These are phyloP conservation scores for Lagopus muta DNA, from an alignment of 2,113 vertebrate species.

Conservation along the genomic window DNA sequence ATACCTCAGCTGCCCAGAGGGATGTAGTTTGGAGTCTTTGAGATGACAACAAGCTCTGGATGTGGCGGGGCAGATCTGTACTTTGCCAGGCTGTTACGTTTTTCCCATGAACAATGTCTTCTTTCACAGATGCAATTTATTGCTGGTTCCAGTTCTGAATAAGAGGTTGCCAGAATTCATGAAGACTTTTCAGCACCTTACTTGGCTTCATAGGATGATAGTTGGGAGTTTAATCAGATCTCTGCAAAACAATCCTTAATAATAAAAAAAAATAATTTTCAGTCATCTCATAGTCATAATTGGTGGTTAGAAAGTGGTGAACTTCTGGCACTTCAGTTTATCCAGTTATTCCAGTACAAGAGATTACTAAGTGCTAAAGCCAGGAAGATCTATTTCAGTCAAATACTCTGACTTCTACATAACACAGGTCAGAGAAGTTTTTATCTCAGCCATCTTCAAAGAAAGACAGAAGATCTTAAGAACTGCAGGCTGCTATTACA, in stretches of 20 bases:
- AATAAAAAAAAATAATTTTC: background rate
- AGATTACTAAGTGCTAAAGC: background rate
- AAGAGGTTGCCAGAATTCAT: background rate
- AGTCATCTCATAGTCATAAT: background rate
- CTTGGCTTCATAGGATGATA: background rate
- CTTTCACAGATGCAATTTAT: background rate
- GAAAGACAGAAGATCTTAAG: background rate
- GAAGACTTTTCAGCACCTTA: background rate
- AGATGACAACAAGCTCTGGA: background rate
- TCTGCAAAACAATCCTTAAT: background rate
- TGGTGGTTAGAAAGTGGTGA: background rate
- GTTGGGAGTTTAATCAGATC: background rate
- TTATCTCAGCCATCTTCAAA: background rate
- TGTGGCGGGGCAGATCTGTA: background rate
- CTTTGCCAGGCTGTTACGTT: background rate
- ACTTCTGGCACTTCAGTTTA: background rate
- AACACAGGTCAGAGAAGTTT: background rate
- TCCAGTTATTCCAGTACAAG: background rate
- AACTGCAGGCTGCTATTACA: background rate
- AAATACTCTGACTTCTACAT: background rate
- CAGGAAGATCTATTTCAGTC: background rate
- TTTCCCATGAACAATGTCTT: background rate
- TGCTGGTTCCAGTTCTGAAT: background rate
- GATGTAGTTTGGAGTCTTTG: background rate
- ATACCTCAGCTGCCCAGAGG: background rate